Evolutionary conservation across 2,113 vertebrate species (phyloP), one percentile per base, ranked within the genome.

Genomic region (Paralichthys olivaceus): DNA sequence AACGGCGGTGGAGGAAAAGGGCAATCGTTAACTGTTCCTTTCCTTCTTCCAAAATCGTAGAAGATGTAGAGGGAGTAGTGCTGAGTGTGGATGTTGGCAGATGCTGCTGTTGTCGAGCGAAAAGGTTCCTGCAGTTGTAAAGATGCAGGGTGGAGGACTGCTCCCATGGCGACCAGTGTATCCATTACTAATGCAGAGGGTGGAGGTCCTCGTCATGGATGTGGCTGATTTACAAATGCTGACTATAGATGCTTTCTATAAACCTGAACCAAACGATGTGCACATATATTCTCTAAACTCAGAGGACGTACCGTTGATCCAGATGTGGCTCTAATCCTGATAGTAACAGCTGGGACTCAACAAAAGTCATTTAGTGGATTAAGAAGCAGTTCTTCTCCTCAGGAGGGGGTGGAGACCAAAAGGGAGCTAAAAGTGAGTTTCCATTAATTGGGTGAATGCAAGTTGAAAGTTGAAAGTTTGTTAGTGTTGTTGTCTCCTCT

Each of bases 1-100:
- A 82, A 83, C 47, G 51, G 45, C 28, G 26, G 40, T 15, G 68
- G 19, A 22, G 69, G 5, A 5, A 17, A 61, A 34, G 57, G 12
- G 45, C 69, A 3, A 9, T 49, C 15, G 14, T 49, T 15, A 49
- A 49, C 45, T 49, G 45, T 19, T 49, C 45, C 19, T 15, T 17
- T 17, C 15, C 14, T 20, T 19, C 17, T 6, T 19, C 14, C 45
- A 49, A 19, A 5, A 19, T 4, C 45, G 45, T 49, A 40, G 45
- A 49, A 20, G 45, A 15, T 1, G 37, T 40, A 9, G 37, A 40
- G 37, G 37, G 11, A 40, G 37, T 13, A 2, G 2, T 0, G 32
- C 37, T 11, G 37, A 40, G 37, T 19, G 45, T 19, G 45, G 45
- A 19, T 49, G 45, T 49, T 49, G 45, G 45, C 45, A 15, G 45